Base-by-base conservation (phyloP, 2,797 vertebrate species). In the Melanotaenia trifasciata region DNA sequence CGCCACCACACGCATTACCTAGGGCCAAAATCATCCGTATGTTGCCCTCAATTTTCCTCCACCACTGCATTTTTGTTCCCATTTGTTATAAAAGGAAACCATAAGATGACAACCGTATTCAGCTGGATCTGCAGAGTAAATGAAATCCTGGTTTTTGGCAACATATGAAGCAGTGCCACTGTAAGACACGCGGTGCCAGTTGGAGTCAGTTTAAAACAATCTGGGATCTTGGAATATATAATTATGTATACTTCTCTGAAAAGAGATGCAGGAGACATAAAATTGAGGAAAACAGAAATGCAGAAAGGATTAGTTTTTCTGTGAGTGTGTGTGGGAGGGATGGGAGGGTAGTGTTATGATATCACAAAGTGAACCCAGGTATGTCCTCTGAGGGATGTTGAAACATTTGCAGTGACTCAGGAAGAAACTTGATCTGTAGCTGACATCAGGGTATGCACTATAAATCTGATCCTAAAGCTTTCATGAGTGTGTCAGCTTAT, bases 41-140 rank as follows among this genome's bases (percentile, higher is more conserved):
- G 86, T 81, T 89, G 84, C 89, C 89, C 89, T 87, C 83, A 78
- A 90, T 91, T 90, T 85, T 70, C 60, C 71, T 87, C 72, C 72
- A 74, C 84, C 80, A 4, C 83, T 76, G 76, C 71, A 79, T 85
- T 87, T 87, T 86, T 67, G 65, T 72, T 86, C 73, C 76, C 77
- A 50, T 78, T 84, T 3, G 60, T 72, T 89, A 74, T 82, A 89
- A 88, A 90, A 81, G 67, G 81, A 86, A 84, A 81, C 76, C 10
- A 65, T 80, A 74, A 83, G 67, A 82, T 78, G 84, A 85, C 85
- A 89, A 59, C 66, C 71, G 33, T 76, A 67, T 82, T 82, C 72
- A 33, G 30, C 56, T 69, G 57, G 70, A 83, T 78, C 70, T 70
- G 71, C n/a, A 14, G 58, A 58, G 54, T 53, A 35, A 82, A 85